Percentiles rank a stretch among this genome's conserved stretches.
Conservation (phyloP, 2,888 invertebrate genomes). For the Theretra japonica region DNA sequence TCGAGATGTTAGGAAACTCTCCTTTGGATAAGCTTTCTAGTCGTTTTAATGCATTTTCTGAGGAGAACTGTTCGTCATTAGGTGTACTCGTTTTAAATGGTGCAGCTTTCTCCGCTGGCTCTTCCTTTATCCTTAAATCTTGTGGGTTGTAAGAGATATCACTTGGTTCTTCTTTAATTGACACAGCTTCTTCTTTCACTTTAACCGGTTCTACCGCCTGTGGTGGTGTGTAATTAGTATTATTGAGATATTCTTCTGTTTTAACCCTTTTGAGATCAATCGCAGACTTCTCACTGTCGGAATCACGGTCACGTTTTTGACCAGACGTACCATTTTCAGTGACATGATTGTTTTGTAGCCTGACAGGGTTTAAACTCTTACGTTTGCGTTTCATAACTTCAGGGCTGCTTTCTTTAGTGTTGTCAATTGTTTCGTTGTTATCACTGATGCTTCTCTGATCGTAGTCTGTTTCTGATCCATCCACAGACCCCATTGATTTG, state of each 20-base stretch:
- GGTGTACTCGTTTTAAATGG: conserved; percentile 54
- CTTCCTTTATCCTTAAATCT: conserved; percentile 73
- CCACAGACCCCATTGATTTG: conserved; percentile 71
- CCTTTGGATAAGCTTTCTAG: conserved; percentile 92
- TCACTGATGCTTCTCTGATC: conserved; percentile 77
- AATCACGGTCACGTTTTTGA: conserved; percentile 54
- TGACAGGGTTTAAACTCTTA: conserved; percentile 94
- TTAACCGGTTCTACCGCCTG: conserved; percentile 45
- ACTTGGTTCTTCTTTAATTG: conserved; percentile 63
- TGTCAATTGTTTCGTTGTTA: conserved; percentile 67
- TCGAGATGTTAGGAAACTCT: conserved; percentile 85
- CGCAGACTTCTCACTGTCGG: conserved; percentile 59
- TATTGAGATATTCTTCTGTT: conserved; percentile 54
- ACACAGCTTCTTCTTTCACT: conserved; percentile 62
- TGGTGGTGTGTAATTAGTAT: conserved; percentile 36
- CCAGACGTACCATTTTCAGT: conserved; percentile 52
- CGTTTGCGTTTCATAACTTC: conserved; percentile 92
- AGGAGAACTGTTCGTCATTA: conserved; percentile 66
- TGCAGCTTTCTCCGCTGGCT: conserved; percentile 67
- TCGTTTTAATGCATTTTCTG: conserved; percentile 89
- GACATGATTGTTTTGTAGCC: conserved; percentile 85
- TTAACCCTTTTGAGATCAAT: conserved; percentile 73
- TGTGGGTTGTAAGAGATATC: conserved; percentile 61
- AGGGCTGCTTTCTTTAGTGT: conserved; percentile 82
- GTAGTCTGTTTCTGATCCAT: conserved; percentile 76